Evolutionary conservation across 2,888 invertebrate genomes (phyloP).

Genomic region (Apamea monoglypha): DNA sequence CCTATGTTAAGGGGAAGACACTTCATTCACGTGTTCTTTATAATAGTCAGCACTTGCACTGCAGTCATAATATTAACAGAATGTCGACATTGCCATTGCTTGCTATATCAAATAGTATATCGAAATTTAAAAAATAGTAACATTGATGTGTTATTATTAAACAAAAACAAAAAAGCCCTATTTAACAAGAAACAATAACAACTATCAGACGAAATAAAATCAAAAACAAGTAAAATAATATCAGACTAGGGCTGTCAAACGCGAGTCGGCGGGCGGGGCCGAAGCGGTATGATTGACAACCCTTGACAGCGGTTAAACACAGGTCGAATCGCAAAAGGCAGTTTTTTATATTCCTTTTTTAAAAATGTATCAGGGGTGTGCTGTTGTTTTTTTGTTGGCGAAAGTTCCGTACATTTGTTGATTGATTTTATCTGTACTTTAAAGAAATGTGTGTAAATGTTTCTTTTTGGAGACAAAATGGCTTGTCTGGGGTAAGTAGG

Average conservation of each 20-base stretch:
- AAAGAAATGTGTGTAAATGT: no score
- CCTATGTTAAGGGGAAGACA: no score
- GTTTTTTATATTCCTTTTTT: slow-evolving; percentile 71
- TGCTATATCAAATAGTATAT: background rate
- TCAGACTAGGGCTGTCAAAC: slow-evolving; percentile 75
- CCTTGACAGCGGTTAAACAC: slow-evolving; percentile 88
- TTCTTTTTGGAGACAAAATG: background rate
- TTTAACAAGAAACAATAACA: slow-evolving; percentile 67
- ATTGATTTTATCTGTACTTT: slow-evolving; percentile 19
- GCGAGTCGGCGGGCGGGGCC: slow-evolving; percentile 72
- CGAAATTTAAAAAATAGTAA: no score
- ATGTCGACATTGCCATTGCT: background rate
- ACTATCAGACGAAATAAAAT: slow-evolving; percentile 65
- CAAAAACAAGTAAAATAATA: slow-evolving; percentile 67
- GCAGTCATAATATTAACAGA: no score
- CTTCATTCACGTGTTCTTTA: no score
- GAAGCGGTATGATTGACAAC: slow-evolving; percentile 83
- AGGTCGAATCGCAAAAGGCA: slow-evolving; percentile 88
- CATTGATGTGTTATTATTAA: slow-evolving; percentile 16
- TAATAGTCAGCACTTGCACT: no score
- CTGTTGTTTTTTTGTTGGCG: slow-evolving; percentile 54
- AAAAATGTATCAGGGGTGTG: slow-evolving; percentile 64
- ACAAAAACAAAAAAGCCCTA: slow-evolving; percentile 46
- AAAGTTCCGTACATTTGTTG: slow-evolving; percentile 73
- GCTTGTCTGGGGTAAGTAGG: background rate